Percentiles rank a stretch among this genome's conserved stretches.
These are phyloP conservation scores for Chiloscyllium punctatum DNA, from an alignment of 2,797 vertebrate species.

Conservation along the genomic window DNA sequence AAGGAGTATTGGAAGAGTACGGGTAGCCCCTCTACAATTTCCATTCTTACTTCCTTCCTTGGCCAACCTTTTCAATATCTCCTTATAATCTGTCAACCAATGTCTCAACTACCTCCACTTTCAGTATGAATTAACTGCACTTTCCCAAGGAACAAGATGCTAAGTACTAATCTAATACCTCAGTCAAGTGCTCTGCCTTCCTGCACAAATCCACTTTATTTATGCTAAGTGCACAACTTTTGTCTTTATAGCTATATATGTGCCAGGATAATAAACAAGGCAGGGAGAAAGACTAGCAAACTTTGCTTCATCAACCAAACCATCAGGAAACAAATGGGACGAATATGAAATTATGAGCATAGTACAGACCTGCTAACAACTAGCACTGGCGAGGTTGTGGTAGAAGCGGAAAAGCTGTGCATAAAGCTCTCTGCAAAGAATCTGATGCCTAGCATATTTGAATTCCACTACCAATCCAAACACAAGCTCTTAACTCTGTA, in stretches of 20 bases:
- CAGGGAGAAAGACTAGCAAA: not conserved
- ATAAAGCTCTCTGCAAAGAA: not conserved
- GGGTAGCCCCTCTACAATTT: not conserved
- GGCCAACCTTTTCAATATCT: not conserved
- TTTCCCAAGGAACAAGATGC: not conserved
- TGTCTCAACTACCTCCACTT: not conserved
- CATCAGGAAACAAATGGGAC: not conserved
- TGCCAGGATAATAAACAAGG: not conserved
- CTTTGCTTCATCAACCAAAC: not conserved
- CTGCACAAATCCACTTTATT: not conserved
- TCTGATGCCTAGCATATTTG: constrained; percentile 1
- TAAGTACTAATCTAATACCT: not conserved
- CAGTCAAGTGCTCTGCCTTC: not conserved
- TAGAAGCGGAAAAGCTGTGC: too few relatives aligned
- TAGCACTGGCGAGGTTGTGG: not conserved
- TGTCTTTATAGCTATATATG: not conserved
- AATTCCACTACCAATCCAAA: constrained; percentile 28
- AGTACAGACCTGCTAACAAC: not conserved
- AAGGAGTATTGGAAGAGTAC: not conserved
- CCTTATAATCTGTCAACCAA: not conserved
- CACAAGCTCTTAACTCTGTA: not conserved
- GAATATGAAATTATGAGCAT: not conserved
- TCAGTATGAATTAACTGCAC: not conserved
- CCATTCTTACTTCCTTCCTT: not conserved
- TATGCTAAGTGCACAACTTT: not conserved